Percentiles rank a stretch among this genome's conserved stretches.
Evolutionary conservation across 2,113 vertebrate genomes (phyloP).

Genomic region (Stigmatopora nigra): DNA sequence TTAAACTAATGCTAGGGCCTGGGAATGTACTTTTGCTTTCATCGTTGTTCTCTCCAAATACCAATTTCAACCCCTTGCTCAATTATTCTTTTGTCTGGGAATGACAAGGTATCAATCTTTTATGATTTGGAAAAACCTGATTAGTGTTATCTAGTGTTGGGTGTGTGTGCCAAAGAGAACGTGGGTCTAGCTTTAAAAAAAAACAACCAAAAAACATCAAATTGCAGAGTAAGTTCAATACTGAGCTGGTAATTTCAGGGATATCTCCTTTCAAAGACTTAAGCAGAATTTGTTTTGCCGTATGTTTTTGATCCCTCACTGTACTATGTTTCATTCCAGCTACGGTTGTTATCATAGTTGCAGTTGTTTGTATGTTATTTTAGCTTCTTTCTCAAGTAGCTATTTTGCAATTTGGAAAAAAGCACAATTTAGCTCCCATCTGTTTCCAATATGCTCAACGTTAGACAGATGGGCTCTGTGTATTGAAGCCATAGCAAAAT

Average conservation of each 20-base stretch:
- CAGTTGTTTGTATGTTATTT: conserved; percentile 99
- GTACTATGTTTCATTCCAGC: conserved; percentile 80
- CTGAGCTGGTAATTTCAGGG: conserved; percentile 70
- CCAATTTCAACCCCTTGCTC: conserved; percentile 59
- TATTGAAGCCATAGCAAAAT: conserved; percentile 85
- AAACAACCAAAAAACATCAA: conserved; percentile 62
- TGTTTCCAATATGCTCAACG: conserved; percentile 92
- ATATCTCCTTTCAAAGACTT: conserved; percentile 81
- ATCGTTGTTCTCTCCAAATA: conserved; percentile 61
- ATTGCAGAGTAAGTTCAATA: conserved; percentile 87
- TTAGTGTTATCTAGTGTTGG: conserved; percentile 61
- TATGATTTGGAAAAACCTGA: conserved; percentile 70
- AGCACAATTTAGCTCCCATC: conserved; percentile 97
- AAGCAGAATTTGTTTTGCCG: conserved; percentile 77
- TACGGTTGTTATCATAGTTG: conserved; percentile 95
- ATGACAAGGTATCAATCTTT: conserved; percentile 73
- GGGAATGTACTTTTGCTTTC: conserved; percentile 55
- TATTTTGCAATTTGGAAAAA: conserved; percentile 99
- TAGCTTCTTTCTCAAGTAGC: conserved; percentile 96
- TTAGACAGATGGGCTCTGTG: conserved; percentile 82
- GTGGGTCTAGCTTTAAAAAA: background rate
- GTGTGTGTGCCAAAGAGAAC: background rate
- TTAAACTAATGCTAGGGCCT: conserved; percentile 61
- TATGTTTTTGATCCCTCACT: conserved; percentile 84
- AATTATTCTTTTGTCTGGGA: conserved; percentile 61